phyloP scores from a whole-genome alignment of 2,113 vertebrate genomes.

The Rhynchopsitta pachyrhyncha region DNA sequence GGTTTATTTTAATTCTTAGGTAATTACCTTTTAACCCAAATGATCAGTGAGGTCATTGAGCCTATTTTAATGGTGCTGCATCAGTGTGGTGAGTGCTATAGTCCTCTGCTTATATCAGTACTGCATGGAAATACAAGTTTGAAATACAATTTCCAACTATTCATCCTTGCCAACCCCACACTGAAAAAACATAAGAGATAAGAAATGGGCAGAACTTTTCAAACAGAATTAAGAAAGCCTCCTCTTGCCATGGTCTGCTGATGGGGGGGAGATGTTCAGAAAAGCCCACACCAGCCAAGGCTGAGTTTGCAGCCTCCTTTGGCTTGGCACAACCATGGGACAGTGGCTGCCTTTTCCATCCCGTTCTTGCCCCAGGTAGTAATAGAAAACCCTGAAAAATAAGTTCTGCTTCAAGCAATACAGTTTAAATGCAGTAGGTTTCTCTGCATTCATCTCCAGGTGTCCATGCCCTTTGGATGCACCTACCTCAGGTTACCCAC shows the following conservation, averaged over 20 bases:
- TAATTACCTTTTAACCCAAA: background rate
- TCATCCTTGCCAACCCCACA: background rate
- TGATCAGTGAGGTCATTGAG: too few species aligned
- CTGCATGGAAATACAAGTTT: background rate
- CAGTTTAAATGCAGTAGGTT: background rate
- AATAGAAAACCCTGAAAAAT: background rate
- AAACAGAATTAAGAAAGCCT: background rate
- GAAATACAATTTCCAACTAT: background rate
- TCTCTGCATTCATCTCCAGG: background rate
- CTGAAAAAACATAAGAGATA: accelerated
- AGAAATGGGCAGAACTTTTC: background rate
- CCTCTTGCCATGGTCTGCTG: background rate
- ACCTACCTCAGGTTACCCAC: background rate
- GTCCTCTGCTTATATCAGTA: background rate
- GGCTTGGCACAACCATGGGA: background rate
- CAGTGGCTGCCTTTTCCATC: background rate
- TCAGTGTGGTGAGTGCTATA: accelerated
- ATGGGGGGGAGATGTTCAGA: background rate
- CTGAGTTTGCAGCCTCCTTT: background rate
- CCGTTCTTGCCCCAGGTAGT: background rate
- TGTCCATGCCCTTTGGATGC: background rate
- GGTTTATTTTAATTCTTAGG: background rate
- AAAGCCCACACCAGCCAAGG: background rate
- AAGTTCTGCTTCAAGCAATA: background rate
- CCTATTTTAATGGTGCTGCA: background rate